Evolutionary conservation across 2,797 vertebrate genomes (phyloP), one percentile per base, ranked within the genome.

Genomic region (Cephalopachus bancanus): DNA sequence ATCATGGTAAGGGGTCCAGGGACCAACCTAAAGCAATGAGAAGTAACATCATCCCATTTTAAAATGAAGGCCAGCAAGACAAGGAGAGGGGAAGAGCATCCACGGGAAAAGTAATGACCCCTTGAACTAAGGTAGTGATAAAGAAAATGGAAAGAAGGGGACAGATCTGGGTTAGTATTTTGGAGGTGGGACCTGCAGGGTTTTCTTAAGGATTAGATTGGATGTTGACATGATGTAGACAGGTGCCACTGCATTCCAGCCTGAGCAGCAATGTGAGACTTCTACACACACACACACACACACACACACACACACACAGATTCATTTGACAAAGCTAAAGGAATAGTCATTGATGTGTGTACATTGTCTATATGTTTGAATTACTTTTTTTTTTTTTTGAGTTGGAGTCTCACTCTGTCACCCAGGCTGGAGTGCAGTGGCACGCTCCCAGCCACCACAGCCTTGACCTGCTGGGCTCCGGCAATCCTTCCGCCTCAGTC

Each of bases 11-110:
- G 19, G 44, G 33, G 37, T n/a, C 53, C 44, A 60, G 17, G 67
- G 4, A 14, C 62, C 30, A 71, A 71, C 59, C 10, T 67, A 79
- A 88, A 28, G 33, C 53, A 88, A 89, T 19, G 24, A 72, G 91
- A 78, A 57, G 14, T 8, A 65, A 37, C 4, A 67, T 33, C 11
- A 51, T 62, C 53, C 16, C 74, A 37, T 78, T 78, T 76, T 28
- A 91, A 91, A 89, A 81, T 51, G 62, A 87, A 96, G 55, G 28
- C 60, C 6, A 19, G 24, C 69, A 92, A 84, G 71, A 67, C 72
- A 91, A 8, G 67, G 69, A 84, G 19, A 16, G 44, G 10, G 80
- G 19, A 89, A 84, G 49, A 33, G 20, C 67, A 44, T 51, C 55
- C 37, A 72, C n/a, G 60, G 7, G 51, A 83, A 75, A 92, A 51